Conservation (phyloP, 2,797 vertebrate genomes). For the Sus cebifrons region DNA sequence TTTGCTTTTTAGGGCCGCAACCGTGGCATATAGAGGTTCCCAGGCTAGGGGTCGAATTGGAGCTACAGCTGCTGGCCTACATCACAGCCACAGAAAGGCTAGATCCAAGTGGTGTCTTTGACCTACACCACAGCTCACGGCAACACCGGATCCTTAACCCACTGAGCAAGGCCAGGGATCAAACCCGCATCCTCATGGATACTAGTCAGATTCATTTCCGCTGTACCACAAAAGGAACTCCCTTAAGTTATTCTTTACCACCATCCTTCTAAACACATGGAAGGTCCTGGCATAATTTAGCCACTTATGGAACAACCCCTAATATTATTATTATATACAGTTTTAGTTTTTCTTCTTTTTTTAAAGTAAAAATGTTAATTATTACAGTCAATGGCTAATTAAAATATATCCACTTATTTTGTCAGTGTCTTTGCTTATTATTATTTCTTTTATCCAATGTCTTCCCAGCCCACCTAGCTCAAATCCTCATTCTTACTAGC, state of each 20-base stretch:
- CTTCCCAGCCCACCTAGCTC: not conserved
- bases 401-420: not conserved
- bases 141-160: too few species aligned
- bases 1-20: too few species aligned
- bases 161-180: too few species aligned
- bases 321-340: not conserved
- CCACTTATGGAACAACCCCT: not conserved
- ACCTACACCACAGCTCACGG: too few species aligned
- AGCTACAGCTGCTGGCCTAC: too few species aligned
- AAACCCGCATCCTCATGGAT: too few species aligned
- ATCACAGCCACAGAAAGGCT: too few species aligned
- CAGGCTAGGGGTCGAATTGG: too few species aligned
- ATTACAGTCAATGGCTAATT: slow-evolving; percentile 2
- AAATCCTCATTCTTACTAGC: slow-evolving; percentile 8
- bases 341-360: slow-evolving; percentile 21
- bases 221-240: too few species aligned
- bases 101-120: too few species aligned
- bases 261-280: not conserved
- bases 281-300: not conserved
- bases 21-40: too few species aligned
- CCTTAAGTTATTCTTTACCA: not conserved
- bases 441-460: not conserved
- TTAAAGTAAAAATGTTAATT: not conserved
- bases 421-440: not conserved
- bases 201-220: too few species aligned